phyloP scores from a whole-genome alignment of 2,888 invertebrate species.

The Resseliella maxima region DNA sequence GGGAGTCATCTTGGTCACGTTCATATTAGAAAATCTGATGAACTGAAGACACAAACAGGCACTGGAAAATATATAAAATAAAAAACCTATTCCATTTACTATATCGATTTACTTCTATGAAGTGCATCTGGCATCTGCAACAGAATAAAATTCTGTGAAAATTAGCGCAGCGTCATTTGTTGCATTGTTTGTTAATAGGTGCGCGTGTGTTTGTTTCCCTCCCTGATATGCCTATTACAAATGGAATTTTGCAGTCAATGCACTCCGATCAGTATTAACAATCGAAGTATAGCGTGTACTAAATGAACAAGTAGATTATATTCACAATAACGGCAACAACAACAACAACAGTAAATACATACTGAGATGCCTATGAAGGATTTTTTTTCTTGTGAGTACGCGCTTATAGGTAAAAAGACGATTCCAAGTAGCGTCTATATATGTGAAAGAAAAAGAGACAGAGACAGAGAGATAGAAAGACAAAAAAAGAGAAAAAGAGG shows the following conservation, averaged over 20 bases:
- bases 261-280: conserved; percentile 4
- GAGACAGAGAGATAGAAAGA: too few species aligned
- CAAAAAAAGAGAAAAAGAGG: too few species aligned
- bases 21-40: background rate
- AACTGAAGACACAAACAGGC: background rate
- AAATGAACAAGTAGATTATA: background rate
- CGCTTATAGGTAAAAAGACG: background rate
- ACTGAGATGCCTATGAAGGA: background rate
- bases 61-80: background rate
- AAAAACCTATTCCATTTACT: background rate
- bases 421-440: background rate
- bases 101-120: background rate
- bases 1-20: background rate
- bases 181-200: background rate
- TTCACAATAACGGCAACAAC: conserved; percentile 24
- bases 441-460: too few species aligned
- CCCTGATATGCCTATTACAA: conserved; percentile 19
- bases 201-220: background rate
- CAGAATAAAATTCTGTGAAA: background rate
- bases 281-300: background rate
- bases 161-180: background rate
- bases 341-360: conserved; percentile 14
- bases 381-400: background rate
- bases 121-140: background rate
- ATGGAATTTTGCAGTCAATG: conserved; percentile 49